A percentile compares a stretch with the other conserved stretches of the same genome.
Evolutionary conservation across 2,888 invertebrate genomes (phyloP).

Genomic region (Drosophila nr. fundita): DNA sequence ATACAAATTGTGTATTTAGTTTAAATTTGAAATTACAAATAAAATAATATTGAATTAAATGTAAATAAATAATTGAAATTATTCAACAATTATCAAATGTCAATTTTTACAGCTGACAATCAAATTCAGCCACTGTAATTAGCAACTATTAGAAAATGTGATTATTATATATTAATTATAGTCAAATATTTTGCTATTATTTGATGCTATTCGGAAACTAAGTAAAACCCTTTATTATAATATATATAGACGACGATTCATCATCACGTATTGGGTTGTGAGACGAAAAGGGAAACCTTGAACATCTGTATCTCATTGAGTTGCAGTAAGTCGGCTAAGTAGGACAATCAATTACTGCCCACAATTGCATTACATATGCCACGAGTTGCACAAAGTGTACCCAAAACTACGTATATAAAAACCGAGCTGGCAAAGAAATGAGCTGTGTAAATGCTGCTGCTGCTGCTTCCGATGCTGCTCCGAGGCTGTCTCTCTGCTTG

Average conservation of each 20-base stretch:
- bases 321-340: constrained; percentile 57
- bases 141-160: neutral
- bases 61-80: neutral
- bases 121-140: rapidly evolving
- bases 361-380: constrained; percentile 63
- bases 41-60: neutral
- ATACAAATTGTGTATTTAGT: neutral
- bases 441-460: constrained; percentile 8
- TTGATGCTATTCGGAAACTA: neutral
- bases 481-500: constrained; percentile 27
- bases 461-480: constrained; percentile 18
- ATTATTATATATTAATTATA: neutral
- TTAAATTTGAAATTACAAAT: neutral
- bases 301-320: constrained; percentile 46
- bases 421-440: constrained; percentile 37
- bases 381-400: constrained; percentile 39
- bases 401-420: constrained; percentile 67
- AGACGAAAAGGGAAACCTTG: constrained; percentile 24
- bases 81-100: no score
- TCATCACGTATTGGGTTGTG: constrained; percentile 1
- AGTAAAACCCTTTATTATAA: neutral
- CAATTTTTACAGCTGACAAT: neutral
- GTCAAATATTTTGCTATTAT: neutral
- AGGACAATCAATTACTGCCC: constrained; percentile 75
- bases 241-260: neutral